Percentiles rank a stretch among this genome's conserved stretches.
Conservation (phyloP, 2,888 invertebrate genomes). For the Rutpela maculata region DNA sequence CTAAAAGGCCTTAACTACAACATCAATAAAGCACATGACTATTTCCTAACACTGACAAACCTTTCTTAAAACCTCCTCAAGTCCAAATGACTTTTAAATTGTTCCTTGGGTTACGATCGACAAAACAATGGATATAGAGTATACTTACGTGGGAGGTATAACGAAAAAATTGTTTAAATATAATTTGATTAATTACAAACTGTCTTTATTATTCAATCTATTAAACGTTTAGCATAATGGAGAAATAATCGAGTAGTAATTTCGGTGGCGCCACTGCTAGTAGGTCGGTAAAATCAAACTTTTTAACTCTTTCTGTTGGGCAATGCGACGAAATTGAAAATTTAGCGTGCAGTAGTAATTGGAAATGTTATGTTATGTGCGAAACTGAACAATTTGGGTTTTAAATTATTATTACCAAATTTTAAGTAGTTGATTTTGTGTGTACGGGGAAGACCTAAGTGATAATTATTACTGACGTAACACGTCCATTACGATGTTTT, state of each 20-base stretch:
- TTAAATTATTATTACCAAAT: slow-evolving; percentile 7
- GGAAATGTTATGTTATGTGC: slow-evolving; percentile 4
- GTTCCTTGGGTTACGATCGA: no score
- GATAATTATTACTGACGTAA: neutral
- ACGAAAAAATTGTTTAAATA: neutral
- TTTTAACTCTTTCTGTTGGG: neutral
- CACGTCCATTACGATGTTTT: neutral
- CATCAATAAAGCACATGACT: no score
- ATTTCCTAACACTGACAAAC: no score
- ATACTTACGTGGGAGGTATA: no score
- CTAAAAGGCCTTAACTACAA: no score
- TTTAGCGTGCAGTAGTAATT: neutral
- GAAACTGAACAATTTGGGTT: neutral
- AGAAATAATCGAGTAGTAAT: neutral
- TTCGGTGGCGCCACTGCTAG: neutral
- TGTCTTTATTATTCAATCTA: neutral
- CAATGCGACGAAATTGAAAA: neutral
- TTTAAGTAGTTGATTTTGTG: slow-evolving; percentile 1
- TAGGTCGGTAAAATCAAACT: neutral
- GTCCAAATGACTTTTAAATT: no score
- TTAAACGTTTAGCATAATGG: neutral
- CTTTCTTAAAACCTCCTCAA: no score
- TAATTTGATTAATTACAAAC: neutral
- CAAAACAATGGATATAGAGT: no score
- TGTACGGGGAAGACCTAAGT: neutral